Percentiles rank a stretch among this genome's conserved stretches.
These are phyloP conservation scores for Tapera naevia DNA, from an alignment of 2,797 vertebrate genomes.

Conservation along the genomic window DNA sequence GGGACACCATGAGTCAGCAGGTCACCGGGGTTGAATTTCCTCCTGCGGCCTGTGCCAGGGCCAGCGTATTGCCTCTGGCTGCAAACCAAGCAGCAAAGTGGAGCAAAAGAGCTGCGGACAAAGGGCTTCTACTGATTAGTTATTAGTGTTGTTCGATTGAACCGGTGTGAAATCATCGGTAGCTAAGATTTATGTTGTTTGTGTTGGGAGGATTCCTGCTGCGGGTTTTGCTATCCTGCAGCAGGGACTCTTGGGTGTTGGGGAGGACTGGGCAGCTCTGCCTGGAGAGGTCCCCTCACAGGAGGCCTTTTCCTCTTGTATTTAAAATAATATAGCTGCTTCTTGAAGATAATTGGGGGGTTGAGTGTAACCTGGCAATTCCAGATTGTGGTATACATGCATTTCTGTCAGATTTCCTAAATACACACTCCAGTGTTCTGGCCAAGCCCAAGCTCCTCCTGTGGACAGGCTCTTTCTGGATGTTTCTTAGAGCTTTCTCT, in stretches of 20 bases:
- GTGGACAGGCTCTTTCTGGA: not conserved
- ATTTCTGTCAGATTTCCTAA: not conserved
- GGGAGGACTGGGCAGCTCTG: not conserved
- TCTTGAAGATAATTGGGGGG: not conserved
- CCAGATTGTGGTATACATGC: not conserved
- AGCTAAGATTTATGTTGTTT: not conserved
- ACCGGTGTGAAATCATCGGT: fast-evolving
- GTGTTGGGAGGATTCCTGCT: not conserved
- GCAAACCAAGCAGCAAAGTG: not conserved
- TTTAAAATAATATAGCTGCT: not conserved
- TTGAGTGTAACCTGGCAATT: not conserved
- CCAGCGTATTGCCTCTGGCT: not conserved
- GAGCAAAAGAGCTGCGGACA: constrained; percentile 36
- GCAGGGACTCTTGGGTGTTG: fast-evolving
- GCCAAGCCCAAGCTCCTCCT: not conserved
- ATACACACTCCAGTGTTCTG: fast-evolving
- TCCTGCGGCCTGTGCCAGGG: not conserved
- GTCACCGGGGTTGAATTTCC: not conserved
- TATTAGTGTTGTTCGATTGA: not conserved
- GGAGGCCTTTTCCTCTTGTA: not conserved
- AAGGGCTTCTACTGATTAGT: constrained; percentile 23
- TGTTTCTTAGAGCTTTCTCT: not conserved
- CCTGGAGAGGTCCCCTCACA: not conserved
- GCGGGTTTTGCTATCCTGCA: not conserved
- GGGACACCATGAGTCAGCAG: constrained; percentile 5